These are phyloP conservation scores for Protaetia brevitarsis DNA, from an alignment of 1,140 invertebrate genomes.

Conservation along the genomic window DNA sequence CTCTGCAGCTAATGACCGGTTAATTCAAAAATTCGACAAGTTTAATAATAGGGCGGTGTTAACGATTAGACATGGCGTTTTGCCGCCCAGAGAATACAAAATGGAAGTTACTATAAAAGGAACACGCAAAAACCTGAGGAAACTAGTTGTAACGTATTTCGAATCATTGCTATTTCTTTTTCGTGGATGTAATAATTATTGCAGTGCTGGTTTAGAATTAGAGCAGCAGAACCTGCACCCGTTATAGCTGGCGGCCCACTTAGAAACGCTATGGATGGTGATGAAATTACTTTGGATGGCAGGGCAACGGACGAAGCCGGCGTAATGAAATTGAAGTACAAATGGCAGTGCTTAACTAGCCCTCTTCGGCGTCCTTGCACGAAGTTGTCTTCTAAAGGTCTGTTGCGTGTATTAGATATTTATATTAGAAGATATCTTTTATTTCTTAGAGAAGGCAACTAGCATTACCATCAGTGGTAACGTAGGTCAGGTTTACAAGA, in stretches of 20 bases:
- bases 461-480: not conserved
- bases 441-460: not conserved
- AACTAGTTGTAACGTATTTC: not conserved
- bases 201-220: conserved; percentile 1
- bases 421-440: not conserved
- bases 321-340: not conserved
- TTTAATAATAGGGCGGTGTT: not conserved
- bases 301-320: not conserved
- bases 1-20: no score
- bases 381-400: not conserved
- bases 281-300: not conserved
- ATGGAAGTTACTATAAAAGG: not conserved
- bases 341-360: not conserved
- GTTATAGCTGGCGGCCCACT: not conserved
- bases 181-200: not conserved
- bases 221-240: not conserved
- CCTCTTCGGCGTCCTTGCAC: not conserved
- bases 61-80: not conserved
- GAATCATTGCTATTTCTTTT: not conserved
- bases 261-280: not conserved
- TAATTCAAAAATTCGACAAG: not conserved
- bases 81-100: not conserved
- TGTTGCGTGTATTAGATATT: not conserved
- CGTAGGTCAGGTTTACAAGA: not conserved
- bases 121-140: not conserved